Conservation (phyloP, 2,797 vertebrate species). For the Acipenser ruthenus region DNA sequence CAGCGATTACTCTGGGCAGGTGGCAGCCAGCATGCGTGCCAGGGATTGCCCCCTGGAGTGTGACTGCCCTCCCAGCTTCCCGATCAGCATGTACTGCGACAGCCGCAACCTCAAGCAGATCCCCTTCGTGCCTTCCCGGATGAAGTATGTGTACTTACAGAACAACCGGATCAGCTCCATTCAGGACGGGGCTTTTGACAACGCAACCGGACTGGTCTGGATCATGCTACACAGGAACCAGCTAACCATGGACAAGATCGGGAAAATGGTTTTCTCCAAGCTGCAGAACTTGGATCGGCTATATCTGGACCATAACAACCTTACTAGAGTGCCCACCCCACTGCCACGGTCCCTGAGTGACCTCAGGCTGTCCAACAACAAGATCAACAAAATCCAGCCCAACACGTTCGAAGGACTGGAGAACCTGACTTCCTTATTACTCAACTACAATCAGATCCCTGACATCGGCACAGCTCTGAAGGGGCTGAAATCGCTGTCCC, state of each 20-base stretch:
- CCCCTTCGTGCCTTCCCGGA: conserved; percentile 74
- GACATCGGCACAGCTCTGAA: conserved; percentile 72
- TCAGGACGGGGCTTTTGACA: conserved; percentile 74
- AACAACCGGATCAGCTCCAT: conserved; percentile 77
- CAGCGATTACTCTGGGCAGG: conserved; percentile 42
- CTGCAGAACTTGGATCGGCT: conserved; percentile 71
- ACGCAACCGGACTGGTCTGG: conserved; percentile 86
- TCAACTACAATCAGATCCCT: conserved; percentile 78
- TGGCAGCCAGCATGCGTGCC: conserved; percentile 32
- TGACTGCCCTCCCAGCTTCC: conserved; percentile 84
- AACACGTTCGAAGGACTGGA: conserved; percentile 77
- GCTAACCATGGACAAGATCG: conserved; percentile 70
- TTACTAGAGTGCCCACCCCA: conserved; percentile 72
- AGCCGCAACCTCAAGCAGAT: conserved; percentile 74
- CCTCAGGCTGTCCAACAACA: conserved; percentile 79
- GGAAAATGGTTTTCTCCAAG: conserved; percentile 77
- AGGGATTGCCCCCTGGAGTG: conserved; percentile 80
- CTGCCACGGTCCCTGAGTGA: conserved; percentile 77
- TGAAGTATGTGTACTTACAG: conserved; percentile 93
- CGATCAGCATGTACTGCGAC: conserved; percentile 89
- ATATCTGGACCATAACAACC: conserved; percentile 87
- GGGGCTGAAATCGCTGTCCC: conserved; percentile 70
- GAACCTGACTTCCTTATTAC: conserved; percentile 82
- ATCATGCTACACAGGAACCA: conserved; percentile 84
- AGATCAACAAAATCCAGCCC: conserved; percentile 69